Conservation (phyloP, 2,113 vertebrate genomes). For the Azemiops feae region DNA sequence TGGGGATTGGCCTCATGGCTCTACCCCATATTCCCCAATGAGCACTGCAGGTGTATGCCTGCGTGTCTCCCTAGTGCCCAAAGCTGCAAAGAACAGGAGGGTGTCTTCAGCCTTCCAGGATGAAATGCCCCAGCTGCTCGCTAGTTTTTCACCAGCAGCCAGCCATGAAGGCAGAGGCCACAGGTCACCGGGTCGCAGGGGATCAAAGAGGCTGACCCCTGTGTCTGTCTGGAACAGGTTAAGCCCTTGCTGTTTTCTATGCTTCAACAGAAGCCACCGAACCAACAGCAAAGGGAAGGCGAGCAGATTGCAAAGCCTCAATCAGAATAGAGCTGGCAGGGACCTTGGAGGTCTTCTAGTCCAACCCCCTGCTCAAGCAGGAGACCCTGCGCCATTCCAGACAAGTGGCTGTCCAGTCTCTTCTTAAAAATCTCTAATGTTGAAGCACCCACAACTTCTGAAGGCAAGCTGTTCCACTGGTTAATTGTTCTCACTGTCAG, state of each 20-base stretch:
- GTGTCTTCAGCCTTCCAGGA: neutral
- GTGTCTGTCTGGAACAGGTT: constrained; percentile 16
- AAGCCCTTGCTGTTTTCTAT: neutral
- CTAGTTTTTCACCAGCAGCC: neutral
- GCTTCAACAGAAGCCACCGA: neutral
- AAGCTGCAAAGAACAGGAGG: neutral
- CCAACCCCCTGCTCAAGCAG: too few relatives aligned
- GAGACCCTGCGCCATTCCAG: too few relatives aligned
- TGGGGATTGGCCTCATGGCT: neutral
- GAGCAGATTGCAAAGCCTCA: neutral
- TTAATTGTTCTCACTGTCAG: too few relatives aligned
- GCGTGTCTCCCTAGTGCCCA: neutral
- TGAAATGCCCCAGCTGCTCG: constrained; percentile 6
- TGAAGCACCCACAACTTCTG: too few relatives aligned
- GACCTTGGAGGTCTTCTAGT: too few relatives aligned
- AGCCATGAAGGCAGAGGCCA: constrained; percentile 24
- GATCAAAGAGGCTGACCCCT: constrained; percentile 24
- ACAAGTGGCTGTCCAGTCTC: too few relatives aligned
- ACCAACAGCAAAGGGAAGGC: neutral
- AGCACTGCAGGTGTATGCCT: neutral
- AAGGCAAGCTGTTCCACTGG: too few relatives aligned
- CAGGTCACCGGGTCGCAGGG: constrained; percentile 7
- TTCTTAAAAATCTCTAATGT: too few relatives aligned
- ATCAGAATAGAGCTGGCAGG: neutral
- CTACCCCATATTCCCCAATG: neutral